Conservation (phyloP, 2,888 invertebrate genomes). For the Lottia scabra region DNA sequence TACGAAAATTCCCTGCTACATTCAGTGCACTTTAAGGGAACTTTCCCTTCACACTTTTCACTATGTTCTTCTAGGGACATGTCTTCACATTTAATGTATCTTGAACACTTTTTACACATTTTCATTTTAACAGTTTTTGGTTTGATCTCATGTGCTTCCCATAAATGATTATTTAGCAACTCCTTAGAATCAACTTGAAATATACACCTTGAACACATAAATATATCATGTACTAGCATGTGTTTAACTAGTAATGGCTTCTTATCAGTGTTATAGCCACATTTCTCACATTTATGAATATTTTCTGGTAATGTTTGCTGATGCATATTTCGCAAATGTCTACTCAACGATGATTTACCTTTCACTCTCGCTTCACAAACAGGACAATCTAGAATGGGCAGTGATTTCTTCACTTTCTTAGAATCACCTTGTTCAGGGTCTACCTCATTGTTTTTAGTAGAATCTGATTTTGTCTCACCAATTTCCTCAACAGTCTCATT, state of each 20-base stretch:
- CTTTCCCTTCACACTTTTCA: conserved; percentile 57
- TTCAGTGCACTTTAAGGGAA: conserved; percentile 59
- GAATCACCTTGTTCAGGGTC: neutral
- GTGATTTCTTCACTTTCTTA: conserved; percentile 25
- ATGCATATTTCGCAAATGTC: conserved; percentile 38
- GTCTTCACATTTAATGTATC: conserved; percentile 56
- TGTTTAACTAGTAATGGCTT: conserved; percentile 62
- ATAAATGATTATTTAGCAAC: conserved; percentile 54
- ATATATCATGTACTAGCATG: conserved; percentile 60
- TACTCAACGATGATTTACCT: conserved; percentile 34
- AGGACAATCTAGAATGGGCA: conserved; percentile 31
- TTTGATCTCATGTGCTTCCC: conserved; percentile 57
- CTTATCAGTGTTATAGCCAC: conserved; percentile 60
- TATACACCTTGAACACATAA: conserved; percentile 60
- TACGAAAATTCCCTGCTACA: conserved; percentile 66
- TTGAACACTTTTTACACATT: conserved; percentile 62
- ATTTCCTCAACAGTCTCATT: no score
- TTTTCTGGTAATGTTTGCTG: conserved; percentile 28
- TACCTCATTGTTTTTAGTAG: conserved; percentile 9
- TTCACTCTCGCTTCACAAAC: conserved; percentile 33
- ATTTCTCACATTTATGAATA: conserved; percentile 45
- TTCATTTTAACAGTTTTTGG: conserved; percentile 49
- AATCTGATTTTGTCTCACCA: neutral
- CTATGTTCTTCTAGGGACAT: conserved; percentile 60
- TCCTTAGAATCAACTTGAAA: conserved; percentile 52